These are phyloP conservation scores for Dipodomys spectabilis DNA, from an alignment of 2,113 vertebrate species.

Conservation along the genomic window DNA sequence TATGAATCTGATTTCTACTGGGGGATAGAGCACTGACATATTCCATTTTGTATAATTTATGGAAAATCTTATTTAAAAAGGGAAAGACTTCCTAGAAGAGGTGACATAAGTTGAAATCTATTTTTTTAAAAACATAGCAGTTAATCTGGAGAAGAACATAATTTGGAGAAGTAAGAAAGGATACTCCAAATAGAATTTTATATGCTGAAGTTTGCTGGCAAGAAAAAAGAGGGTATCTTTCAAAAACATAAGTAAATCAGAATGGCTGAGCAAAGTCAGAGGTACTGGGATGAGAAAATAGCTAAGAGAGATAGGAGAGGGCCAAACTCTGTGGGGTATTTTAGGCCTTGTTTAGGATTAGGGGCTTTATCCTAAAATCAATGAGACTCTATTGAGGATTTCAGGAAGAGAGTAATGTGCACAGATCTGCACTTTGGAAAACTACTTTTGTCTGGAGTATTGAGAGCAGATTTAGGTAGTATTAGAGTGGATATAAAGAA, in stretches of 20 bases:
- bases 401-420: not conserved
- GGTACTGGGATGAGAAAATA: not conserved
- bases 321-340: not conserved
- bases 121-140: not conserved
- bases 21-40: not conserved
- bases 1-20: conserved; percentile 9
- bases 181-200: not conserved
- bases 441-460: not conserved
- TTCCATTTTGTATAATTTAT: conserved; percentile 26
- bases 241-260: not conserved
- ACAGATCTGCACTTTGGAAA: conserved; percentile 24
- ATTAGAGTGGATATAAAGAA: not conserved
- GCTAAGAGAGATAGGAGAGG: not conserved
- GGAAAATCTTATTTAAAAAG: not conserved
- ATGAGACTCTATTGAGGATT: not conserved
- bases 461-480: not conserved
- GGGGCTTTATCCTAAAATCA: conserved; percentile 29
- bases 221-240: not conserved
- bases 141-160: not conserved
- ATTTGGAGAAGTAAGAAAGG: not conserved
- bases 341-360: not conserved
- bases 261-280: not conserved
- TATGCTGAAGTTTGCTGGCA: not conserved
- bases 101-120: not conserved
- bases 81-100: not conserved